Conservation (phyloP, 1,140 invertebrate genomes). For the Lepeophtheirus salmonis region DNA sequence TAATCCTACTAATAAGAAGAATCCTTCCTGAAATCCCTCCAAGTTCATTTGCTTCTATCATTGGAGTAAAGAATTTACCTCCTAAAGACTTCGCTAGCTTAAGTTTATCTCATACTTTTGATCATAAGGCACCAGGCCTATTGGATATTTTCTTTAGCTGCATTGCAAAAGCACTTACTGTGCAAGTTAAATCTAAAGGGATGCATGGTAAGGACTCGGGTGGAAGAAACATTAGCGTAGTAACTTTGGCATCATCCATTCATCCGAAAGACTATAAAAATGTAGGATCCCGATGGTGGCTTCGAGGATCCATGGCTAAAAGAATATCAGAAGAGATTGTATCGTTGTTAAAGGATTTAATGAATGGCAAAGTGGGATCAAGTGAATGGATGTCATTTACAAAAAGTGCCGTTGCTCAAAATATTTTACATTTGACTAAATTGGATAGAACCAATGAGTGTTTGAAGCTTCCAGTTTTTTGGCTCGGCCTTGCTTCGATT, state of each 20-base stretch:
- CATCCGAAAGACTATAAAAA: conserved; percentile 33
- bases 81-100: conserved; percentile 53
- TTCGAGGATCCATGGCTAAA: conserved; percentile 55
- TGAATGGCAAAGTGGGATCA: conserved; percentile 48
- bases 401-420: conserved; percentile 74
- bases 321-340: conserved; percentile 74
- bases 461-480: conserved; percentile 59
- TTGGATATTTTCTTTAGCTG: conserved; percentile 67
- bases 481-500: conserved; percentile 76
- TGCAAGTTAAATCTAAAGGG: conserved; percentile 39
- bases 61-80: conserved; percentile 45
- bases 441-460: conserved; percentile 53
- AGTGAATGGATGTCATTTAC: conserved; percentile 66
- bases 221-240: conserved; percentile 33
- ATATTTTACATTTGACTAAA: conserved; percentile 63
- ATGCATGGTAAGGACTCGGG: background rate
- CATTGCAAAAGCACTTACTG: conserved; percentile 61
- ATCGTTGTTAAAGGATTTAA: conserved; percentile 71
- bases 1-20: conserved; percentile 52
- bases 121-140: conserved; percentile 35
- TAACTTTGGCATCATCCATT: conserved; percentile 37
- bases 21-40: conserved; percentile 65
- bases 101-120: conserved; percentile 21
- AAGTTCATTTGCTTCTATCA: conserved; percentile 40
- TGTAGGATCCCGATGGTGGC: conserved; percentile 53